Conservation (phyloP, 2,888 invertebrate species). For the Acholoe squamosa region DNA sequence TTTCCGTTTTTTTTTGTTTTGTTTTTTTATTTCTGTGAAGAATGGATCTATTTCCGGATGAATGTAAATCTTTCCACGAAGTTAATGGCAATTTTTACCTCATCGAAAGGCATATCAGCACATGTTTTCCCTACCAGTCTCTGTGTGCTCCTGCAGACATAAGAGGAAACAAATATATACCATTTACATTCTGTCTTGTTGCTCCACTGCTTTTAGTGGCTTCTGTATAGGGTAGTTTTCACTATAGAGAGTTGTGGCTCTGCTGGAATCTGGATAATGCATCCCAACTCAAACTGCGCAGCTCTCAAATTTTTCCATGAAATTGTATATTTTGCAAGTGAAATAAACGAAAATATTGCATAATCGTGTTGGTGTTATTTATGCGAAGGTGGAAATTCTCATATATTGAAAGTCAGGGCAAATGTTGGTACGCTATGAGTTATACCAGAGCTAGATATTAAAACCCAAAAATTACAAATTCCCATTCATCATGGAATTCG, state of each 20-base stretch:
- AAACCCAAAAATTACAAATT: too few relatives aligned
- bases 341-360: slow-evolving; percentile 60
- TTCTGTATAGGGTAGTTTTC: slow-evolving; percentile 43
- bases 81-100: slow-evolving; percentile 11
- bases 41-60: neutral
- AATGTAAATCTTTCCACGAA: neutral
- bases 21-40: too few relatives aligned
- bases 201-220: slow-evolving; percentile 56
- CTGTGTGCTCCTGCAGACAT: slow-evolving; percentile 19
- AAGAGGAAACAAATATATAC: slow-evolving; percentile 5
- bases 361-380: neutral
- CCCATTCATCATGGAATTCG: too few relatives aligned
- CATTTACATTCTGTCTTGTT: slow-evolving; percentile 45
- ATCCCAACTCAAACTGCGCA: slow-evolving; percentile 53
- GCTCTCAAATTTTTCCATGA: slow-evolving; percentile 52
- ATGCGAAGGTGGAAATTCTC: too few relatives aligned
- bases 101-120: slow-evolving; percentile 54
- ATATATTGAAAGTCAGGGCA: too few relatives aligned
- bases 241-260: slow-evolving; percentile 54
- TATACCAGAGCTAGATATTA: too few relatives aligned
- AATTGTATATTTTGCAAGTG: slow-evolving; percentile 60
- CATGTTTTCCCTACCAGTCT: neutral
- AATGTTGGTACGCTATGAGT: too few relatives aligned
- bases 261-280: slow-evolving; percentile 35
- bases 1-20: too few relatives aligned